Evolutionary conservation across 2,888 invertebrate species (phyloP), one percentile per base, ranked within the genome.

Genomic region (Cerceris rybyensis): DNA sequence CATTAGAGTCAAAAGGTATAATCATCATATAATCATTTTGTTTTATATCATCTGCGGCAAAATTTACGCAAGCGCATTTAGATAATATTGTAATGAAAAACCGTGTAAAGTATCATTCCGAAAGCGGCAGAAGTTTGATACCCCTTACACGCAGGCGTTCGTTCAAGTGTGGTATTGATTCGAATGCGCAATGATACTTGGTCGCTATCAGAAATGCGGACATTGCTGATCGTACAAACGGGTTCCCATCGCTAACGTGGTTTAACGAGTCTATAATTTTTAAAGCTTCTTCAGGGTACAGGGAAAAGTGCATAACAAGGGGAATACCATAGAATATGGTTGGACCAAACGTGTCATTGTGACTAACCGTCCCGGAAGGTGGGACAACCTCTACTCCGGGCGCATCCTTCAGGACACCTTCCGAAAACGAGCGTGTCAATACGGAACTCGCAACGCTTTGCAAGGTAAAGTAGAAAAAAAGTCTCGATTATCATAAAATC

Each of bases 401-500:
- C 74, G 75, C 80, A 79, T 82, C 75, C 78, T 81, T 85, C 69
- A 82, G 88, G 82, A 88, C 84, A 85, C 85, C 82, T 87, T 88
- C 87, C 79, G 88, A 90, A 76, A 88, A 88, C 77, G 89, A 89
- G 75, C 88, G 88, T 84, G 84, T 82, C 86, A 92, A 90, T 87
- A 90, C 92, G 89, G 92, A 92, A 87, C 91, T 92, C 88, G 91
- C 92, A 82, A 91, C 91, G 87, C 90, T 92, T 86, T 90, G 91
- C 78, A 92, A 91, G 88, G 92, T 92, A 70, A 57, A 57, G 17
- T 17, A 8, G 17, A 17, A 16, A 17, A 17, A 28, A 28, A 28
- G 28, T 28, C 28, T 17, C 9, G 28, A 17, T 57, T 57, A 13
- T 57, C 39, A 17, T 7, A 7, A 8, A 57, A 28, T 4, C 28